Base-by-base conservation (phyloP, 2,113 vertebrate species). In the Orcinus orca region DNA sequence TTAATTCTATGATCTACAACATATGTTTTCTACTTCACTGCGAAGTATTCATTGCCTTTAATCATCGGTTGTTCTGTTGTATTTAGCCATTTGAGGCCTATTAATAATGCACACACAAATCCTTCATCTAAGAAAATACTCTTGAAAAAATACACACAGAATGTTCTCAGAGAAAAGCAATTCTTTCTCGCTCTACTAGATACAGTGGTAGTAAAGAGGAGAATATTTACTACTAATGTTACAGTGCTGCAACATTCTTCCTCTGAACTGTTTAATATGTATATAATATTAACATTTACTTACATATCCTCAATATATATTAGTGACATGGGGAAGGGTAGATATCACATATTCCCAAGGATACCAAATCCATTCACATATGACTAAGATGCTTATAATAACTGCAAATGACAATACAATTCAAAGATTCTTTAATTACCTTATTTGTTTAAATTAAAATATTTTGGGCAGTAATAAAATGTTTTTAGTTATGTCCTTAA, bases 91-190 rank as follows among this genome's bases (percentile, higher is more conserved):
- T 11, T 31, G 87, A 94, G 1, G n/a, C 85, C 92, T 84, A 41
- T 87, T 74, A 83, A 44, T 29, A 65, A 80, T 36, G 33, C 44
- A 70, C 87, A 79, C 33, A 50, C 20, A 65, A 5, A 31, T 20
- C 86, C 83, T 93, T 62, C 63, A 88, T 29, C n/a, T 4, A 53
- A 96, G 38, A n/a, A 80, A 70, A 55, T 33, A 88, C n/a, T 70
- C 71, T 74, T 95, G 65, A 44, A 96, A 92, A 97, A 97, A n/a
- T n/a, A 50, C 8, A 95, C 26, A 90, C 29, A 71, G 63, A 90
- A 76, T 1, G 11, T 33, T 84, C 47, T 83, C 2, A 38, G 65
- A 36, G 38, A 50, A 63, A 96, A 68, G n/a, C 29, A 86, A 68
- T 55, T 88, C 88, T 81, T 87, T 76, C n/a, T 77, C 82, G 13